Evolutionary conservation across 2,888 invertebrate genomes (phyloP), one percentile per base, ranked within the genome.

Genomic region (Tetropium fuscum): DNA sequence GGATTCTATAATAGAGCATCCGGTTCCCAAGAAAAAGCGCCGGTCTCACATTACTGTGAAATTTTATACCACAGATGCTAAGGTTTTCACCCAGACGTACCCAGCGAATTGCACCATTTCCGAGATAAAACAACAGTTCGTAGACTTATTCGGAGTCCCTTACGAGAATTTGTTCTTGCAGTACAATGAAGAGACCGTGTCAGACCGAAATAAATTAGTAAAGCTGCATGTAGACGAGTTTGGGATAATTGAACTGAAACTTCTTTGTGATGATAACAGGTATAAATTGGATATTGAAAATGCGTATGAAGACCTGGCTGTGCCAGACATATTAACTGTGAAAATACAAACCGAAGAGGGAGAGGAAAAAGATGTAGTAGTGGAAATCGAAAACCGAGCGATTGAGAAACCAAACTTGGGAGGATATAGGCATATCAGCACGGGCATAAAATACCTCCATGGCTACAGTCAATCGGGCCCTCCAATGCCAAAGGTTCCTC

Each of bases 391-490:
- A 67, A 85, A 87, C 70, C 81, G 83, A 30, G 75, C 82, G 0
- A 89, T 90, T 27, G 76, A 84, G 32, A 95, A 95, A 76, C 92
- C 93, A 0, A 92, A 89, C 82, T 81, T 91, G 67, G 94, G 95
- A 47, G 96, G 96, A 22, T 96, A 91, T 81, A 84, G 86, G 59
- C 87, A 96, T 79, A 86, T 86, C 67, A 77, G 85, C 48, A 92
- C 90, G 53, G 89, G 90, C 15, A 80, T 85, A 5, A 86, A 90
- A 71, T 96, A 90, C 77, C 88, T 93, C 70, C 91, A 97, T 81
- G 95, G 94, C 2, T 89, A 86, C 63, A 89, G 92, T 0, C 95
- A 96, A 83, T 95, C 95, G 2, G 88, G 87, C 0, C 89, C 89
- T 32, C 84, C 84, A 47, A 79, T 82, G 2, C 84, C 83, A 61